phyloP scores from a whole-genome alignment of 2,113 vertebrate species.

The Ceyx melanurus region DNA sequence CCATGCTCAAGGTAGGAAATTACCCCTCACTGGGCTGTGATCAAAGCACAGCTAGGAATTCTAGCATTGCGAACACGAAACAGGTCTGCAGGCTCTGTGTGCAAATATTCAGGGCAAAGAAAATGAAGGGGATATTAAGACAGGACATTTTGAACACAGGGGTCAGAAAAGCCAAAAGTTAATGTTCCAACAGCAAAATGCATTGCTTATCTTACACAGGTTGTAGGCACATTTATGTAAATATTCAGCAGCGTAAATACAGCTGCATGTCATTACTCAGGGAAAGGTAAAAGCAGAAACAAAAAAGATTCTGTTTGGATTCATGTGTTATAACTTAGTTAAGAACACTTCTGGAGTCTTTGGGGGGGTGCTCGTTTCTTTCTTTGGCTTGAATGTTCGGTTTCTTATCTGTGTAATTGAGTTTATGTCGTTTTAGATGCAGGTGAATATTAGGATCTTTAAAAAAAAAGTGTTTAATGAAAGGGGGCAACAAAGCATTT shows the following conservation, averaged over 20 bases:
- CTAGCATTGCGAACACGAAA: neutral
- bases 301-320: neutral
- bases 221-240: neutral
- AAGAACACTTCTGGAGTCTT: neutral
- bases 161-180: neutral
- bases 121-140: neutral
- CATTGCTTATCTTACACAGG: neutral
- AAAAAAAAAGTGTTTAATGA: neutral
- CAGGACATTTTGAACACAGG: neutral
- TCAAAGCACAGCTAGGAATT: conserved; percentile 9
- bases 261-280: neutral
- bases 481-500: neutral
- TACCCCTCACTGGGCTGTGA: neutral
- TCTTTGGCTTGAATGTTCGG: neutral
- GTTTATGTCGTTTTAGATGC: neutral
- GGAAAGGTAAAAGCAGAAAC: neutral
- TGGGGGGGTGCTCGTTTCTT: neutral
- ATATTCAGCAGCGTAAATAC: neutral
- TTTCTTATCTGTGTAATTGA: neutral
- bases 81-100: neutral
- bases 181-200: neutral
- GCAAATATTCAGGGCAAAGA: neutral
- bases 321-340: neutral
- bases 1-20: conserved; percentile 33
- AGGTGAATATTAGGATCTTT: neutral